phyloP scores from a whole-genome alignment of 1,140 invertebrate species.

The Lordiphosa mommai region DNA sequence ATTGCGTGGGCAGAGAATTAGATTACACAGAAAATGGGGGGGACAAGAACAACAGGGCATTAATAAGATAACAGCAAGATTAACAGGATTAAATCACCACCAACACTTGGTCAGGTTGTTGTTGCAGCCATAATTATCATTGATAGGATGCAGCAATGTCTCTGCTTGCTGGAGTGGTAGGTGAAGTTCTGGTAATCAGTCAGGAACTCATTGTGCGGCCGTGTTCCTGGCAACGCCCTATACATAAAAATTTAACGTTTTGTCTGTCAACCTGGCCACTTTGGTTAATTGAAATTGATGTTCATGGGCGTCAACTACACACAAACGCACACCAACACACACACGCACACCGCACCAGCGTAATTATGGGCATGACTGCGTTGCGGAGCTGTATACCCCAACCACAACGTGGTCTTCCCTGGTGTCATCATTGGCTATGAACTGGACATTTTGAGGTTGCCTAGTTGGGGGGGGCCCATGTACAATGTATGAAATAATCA shows the following conservation, averaged over 20 bases:
- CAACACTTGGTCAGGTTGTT: constrained; percentile 10
- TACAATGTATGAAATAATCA: constrained; percentile 26
- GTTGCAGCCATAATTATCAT: constrained; percentile 41
- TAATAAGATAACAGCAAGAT: constrained; percentile 67
- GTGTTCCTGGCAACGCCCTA: constrained; percentile 46
- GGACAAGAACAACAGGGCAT: constrained; percentile 40
- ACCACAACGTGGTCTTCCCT: not conserved
- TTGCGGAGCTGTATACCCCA: not conserved
- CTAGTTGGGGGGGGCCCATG: not conserved
- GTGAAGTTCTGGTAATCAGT: constrained; percentile 40
- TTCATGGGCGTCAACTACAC: constrained; percentile 51
- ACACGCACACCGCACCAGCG: constrained; percentile 13
- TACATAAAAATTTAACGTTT: constrained; percentile 75
- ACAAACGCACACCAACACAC: constrained; percentile 14
- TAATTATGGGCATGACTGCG: constrained; percentile 33
- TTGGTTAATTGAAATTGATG: constrained; percentile 78
- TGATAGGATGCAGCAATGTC: constrained; percentile 54
- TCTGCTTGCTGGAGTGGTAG: constrained; percentile 12
- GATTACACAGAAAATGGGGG: constrained; percentile 33
- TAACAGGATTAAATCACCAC: constrained; percentile 68
- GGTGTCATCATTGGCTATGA: constrained; percentile 2
- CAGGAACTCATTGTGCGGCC: constrained; percentile 21
- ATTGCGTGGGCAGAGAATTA: constrained; percentile 44
- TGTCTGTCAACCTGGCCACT: constrained; percentile 72
- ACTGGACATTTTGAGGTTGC: constrained; percentile 12